A percentile compares a stretch with the other conserved stretches of the same genome.
Conservation (phyloP, 2,888 invertebrate genomes). For the Lasius fuliginosus region DNA sequence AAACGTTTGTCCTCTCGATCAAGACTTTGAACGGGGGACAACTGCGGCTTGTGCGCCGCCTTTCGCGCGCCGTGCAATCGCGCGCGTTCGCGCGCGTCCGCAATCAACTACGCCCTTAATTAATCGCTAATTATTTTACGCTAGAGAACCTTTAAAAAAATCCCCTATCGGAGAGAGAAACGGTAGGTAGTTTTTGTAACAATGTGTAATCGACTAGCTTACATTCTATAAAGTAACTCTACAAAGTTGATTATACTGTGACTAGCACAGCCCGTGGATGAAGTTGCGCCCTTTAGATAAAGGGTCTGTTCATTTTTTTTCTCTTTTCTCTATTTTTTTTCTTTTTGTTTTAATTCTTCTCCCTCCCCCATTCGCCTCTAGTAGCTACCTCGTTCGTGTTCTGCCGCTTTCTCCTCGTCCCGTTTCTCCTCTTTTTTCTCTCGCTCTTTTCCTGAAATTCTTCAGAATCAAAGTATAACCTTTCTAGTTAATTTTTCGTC, state of each 20-base stretch:
- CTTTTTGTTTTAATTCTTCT: slow-evolving; percentile 53
- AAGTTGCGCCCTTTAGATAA: slow-evolving; percentile 70
- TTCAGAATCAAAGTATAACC: slow-evolving; percentile 28
- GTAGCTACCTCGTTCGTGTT: slow-evolving; percentile 19
- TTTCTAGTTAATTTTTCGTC: slow-evolving; percentile 21
- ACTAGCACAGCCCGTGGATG: slow-evolving; percentile 82
- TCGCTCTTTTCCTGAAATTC: slow-evolving; percentile 40
- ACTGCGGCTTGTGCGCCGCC: slow-evolving; percentile 62
- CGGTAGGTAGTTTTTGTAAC: slow-evolving; percentile 79
- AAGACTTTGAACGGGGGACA: slow-evolving; percentile 70
- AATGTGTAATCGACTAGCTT: slow-evolving; percentile 78
- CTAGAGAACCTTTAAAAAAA: slow-evolving; percentile 81
- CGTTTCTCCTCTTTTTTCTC: slow-evolving; percentile 23
- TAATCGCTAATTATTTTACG: slow-evolving; percentile 56
- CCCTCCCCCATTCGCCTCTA: background rate
- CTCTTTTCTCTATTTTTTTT: slow-evolving; percentile 41
- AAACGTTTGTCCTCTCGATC: slow-evolving; percentile 79
- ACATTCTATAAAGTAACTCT: slow-evolving; percentile 71
- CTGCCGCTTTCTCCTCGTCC: slow-evolving; percentile 18
- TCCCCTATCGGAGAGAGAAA: slow-evolving; percentile 79
- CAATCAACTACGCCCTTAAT: slow-evolving; percentile 54
- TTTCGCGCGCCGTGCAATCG: background rate
- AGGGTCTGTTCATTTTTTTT: slow-evolving; percentile 61
- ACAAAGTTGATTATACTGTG: slow-evolving; percentile 82
- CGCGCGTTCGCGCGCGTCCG: slow-evolving; percentile 56